Conservation (phyloP, 2,797 vertebrate species). For the Bovichtus variegatus region DNA sequence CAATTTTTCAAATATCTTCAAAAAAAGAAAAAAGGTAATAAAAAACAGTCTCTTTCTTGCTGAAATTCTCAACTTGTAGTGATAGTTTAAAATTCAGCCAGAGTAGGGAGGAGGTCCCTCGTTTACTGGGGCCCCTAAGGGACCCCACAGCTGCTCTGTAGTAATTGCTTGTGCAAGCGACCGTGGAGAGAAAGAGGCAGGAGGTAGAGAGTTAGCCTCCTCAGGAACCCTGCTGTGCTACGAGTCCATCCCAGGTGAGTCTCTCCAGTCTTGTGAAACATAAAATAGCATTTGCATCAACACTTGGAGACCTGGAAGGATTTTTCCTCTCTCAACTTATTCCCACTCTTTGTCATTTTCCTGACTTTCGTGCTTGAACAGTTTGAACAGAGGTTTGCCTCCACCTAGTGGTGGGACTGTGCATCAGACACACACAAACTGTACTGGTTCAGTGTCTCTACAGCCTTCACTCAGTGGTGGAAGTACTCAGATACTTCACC, state of each 20-base stretch:
- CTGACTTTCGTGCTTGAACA: background rate
- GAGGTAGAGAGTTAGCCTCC: conserved; percentile 55
- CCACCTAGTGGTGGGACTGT: conserved; percentile 74
- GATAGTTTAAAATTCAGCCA: conserved; percentile 22
- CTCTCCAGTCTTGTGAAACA: conserved; percentile 63
- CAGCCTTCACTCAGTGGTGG: too few relatives aligned
- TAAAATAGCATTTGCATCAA: conserved; percentile 78
- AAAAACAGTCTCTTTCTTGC: too few relatives aligned
- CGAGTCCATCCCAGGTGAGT: conserved; percentile 73
- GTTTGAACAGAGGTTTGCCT: conserved; percentile 65
- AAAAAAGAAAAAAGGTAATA: too few relatives aligned
- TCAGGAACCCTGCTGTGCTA: conserved; percentile 61
- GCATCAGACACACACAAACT: background rate
- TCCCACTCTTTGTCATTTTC: conserved; percentile 51
- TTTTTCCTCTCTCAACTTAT: conserved; percentile 42
- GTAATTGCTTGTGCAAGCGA: conserved; percentile 77
- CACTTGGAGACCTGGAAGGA: conserved; percentile 58
- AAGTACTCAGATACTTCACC: too few relatives aligned
- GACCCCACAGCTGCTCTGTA: conserved; percentile 80
- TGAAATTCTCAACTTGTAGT: conserved; percentile 1
- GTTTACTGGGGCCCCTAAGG: conserved; percentile 62
- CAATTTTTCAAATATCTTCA: too few relatives aligned
- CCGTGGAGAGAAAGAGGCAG: conserved; percentile 54
- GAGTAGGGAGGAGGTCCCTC: conserved; percentile 68
- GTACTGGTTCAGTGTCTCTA: too few relatives aligned